These are phyloP conservation scores for Sebastes minor DNA, from an alignment of 2,797 vertebrate species.

Conservation along the genomic window DNA sequence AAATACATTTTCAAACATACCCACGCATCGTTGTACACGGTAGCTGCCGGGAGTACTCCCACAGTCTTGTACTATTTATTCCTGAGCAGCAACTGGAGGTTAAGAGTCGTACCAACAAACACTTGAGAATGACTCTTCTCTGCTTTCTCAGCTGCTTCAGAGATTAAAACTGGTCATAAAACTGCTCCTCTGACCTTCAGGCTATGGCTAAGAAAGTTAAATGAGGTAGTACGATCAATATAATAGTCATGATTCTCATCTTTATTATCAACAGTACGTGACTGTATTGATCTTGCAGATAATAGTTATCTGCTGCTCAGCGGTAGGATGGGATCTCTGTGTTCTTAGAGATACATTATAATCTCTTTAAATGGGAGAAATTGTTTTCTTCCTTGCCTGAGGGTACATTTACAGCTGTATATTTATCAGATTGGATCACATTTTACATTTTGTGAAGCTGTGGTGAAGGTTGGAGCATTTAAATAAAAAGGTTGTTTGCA, in stretches of 20 bases:
- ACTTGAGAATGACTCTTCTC: conserved; percentile 11
- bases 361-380: neutral
- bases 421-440: neutral
- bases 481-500: neutral
- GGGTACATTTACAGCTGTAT: neutral
- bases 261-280: neutral
- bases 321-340: neutral
- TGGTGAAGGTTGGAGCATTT: neutral
- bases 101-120: conserved; percentile 35
- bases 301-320: neutral
- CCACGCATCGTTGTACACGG: conserved; percentile 31
- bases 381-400: neutral
- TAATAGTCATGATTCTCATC: neutral
- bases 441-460: neutral
- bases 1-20: conserved; percentile 42
- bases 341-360: neutral
- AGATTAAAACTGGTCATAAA: neutral
- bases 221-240: neutral
- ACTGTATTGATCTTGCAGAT: neutral
- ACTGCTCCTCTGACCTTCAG: neutral
- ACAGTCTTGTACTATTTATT: conserved; percentile 42
- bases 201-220: neutral
- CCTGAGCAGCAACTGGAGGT: conserved; percentile 46
- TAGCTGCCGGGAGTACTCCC: conserved; percentile 29
- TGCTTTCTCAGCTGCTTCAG: neutral